A percentile compares a stretch with the other conserved stretches of the same genome.
Evolutionary conservation across 2,797 vertebrate species (phyloP).

Genomic region (Neosilurus mollespiculum): DNA sequence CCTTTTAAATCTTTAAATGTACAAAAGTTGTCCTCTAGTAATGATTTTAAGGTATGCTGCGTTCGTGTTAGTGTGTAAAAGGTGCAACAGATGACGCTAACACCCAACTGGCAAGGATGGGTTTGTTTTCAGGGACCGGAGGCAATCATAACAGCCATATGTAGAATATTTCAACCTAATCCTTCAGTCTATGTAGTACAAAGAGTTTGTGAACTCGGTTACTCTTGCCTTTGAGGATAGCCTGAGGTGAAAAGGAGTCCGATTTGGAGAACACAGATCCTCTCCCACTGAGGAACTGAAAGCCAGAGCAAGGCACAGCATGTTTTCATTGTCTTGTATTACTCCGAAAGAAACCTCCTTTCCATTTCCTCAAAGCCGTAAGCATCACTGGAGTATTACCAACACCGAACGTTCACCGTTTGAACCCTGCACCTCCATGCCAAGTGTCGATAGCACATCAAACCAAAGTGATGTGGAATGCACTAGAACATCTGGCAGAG

Average conservation of each 20-base stretch:
- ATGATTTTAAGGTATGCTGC: not conserved
- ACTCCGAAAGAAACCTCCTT: constrained; percentile 39
- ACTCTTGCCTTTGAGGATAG: constrained; percentile 56
- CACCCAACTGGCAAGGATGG: not conserved
- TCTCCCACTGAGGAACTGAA: constrained; percentile 55
- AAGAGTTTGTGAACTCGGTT: constrained; percentile 49
- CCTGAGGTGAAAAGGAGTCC: constrained; percentile 53
- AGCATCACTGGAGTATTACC: constrained; percentile 35
- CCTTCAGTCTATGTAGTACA: constrained; percentile 45
- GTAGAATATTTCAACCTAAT: constrained; percentile 42
- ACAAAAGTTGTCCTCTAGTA: not conserved
- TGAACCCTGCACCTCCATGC: not conserved
- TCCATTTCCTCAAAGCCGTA: constrained; percentile 33
- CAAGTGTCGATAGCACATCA: not conserved
- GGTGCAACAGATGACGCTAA: not conserved
- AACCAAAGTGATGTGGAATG: not conserved
- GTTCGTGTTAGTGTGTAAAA: not conserved
- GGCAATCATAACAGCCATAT: constrained; percentile 49
- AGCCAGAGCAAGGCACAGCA: constrained; percentile 50
- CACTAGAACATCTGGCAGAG: constrained; percentile 27
- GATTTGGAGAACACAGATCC: constrained; percentile 41
- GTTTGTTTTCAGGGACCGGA: constrained; percentile 15
- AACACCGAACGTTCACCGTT: constrained; percentile 6
- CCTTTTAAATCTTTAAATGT: not conserved
- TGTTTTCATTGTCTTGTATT: constrained; percentile 59